Evolutionary conservation across 2,797 vertebrate species (phyloP), one percentile per base, ranked within the genome.

Genomic region (Orientallactaga sibirica): DNA sequence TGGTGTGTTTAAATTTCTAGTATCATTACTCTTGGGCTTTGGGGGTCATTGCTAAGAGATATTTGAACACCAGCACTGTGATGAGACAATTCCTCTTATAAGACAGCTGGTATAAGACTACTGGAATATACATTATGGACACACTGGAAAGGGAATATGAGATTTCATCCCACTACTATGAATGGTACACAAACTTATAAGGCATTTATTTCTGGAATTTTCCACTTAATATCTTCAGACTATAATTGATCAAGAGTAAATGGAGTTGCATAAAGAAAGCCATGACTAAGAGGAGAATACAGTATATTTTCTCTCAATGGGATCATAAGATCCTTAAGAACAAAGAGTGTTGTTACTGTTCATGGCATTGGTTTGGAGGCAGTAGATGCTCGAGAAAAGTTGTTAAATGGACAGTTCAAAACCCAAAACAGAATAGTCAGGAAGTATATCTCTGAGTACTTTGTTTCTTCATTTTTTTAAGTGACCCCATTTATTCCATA

Each of bases 391-490:
- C 79, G 52, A 52, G 62, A 71, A 79, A 94, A 87, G 55, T 22
- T 74, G 1, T 20, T 66, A 55, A 82, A 24, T 33, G 19, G 37
- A 75, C 7, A 93, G 70, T 43, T 15, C 10, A 81, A 85, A 85
- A 90, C 20, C 48, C 43, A 93, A 94, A 75, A 10, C 84, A 58
- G 22, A 70, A 91, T 58, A 20, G n/a, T 27, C 10, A 85, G 37
- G 87, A 87, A 37, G 24, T 68, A 79, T 37, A 37, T 37, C 33
- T 37, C 33, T 33, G 15, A 82, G 29, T 73, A 70, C 48, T 19
- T 88, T 90, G 68, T 80, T 75, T 61, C n/a, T 88, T 93, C 37
- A 11, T 83, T 88, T 88, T 86, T 33, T n/a, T 88, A 71, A 48
- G 14, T 2, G 86, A 76, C 2, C 5, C 6, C 25, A 76, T 25